These are phyloP conservation scores for Agonopterix subpropinquella DNA, from an alignment of 2,888 invertebrate species.

Conservation along the genomic window DNA sequence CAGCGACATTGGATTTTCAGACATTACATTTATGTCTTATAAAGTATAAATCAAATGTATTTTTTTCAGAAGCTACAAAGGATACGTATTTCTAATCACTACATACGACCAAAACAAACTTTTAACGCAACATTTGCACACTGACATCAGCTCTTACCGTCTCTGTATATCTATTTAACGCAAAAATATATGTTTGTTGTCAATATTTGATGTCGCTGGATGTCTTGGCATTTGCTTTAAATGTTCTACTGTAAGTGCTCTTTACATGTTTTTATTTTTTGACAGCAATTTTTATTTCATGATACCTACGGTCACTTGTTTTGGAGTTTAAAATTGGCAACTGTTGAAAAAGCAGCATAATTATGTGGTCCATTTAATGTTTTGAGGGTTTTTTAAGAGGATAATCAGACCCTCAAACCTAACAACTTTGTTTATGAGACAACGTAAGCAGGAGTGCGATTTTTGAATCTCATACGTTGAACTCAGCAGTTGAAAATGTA, in stretches of 20 bases:
- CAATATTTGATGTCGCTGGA: conserved; percentile 54
- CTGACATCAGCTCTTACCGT: conserved; percentile 34
- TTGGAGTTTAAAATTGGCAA: too few species aligned
- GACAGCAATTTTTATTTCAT: conserved; percentile 5
- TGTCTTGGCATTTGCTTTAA: conserved; percentile 66
- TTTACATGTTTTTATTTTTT: conserved; percentile 28
- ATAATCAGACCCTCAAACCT: too few species aligned
- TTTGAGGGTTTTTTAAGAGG: too few species aligned
- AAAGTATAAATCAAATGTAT: conserved; percentile 4
- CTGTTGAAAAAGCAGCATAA: too few species aligned
- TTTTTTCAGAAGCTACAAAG: conserved; percentile 26
- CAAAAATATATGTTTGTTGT: conserved; percentile 30
- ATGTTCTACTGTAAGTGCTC: conserved; percentile 46
- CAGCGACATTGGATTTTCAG: too few species aligned
- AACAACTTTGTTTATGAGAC: too few species aligned
- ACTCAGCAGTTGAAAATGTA: too few species aligned
- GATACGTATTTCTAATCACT: conserved; percentile 5
- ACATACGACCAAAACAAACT: conserved; percentile 21
- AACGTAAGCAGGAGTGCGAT: too few species aligned
- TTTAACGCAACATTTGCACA: conserved; percentile 35
- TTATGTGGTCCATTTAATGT: too few species aligned
- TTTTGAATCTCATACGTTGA: too few species aligned
- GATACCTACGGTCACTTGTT: too few species aligned
- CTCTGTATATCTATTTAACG: conserved; percentile 6
- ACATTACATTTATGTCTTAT: too few species aligned